Evolutionary conservation across 2,113 vertebrate species (phyloP), one percentile per base, ranked within the genome.

Genomic region (Dascyllus trimaculatus): DNA sequence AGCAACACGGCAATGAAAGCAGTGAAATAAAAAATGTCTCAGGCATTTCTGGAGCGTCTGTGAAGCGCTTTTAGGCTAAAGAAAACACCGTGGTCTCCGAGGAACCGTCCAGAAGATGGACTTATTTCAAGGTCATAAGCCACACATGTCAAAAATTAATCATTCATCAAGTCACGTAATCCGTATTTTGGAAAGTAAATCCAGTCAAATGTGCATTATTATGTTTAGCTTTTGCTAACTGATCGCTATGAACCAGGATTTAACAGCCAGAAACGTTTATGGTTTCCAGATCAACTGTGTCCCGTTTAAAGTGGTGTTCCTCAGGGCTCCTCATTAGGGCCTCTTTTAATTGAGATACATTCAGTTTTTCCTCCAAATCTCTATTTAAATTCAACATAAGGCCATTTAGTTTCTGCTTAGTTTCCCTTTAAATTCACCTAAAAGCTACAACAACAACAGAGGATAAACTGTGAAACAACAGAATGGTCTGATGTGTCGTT

Each of bases 1-100:
- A 85, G 58, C 38, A 48, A 66, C 52, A 29, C 29, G 54, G 46
- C 7, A 38, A 58, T 11, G 35, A 10, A 53, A 65, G 24, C 1
- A 38, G 4, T 26, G 1, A 57, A 62, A 21, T 29, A 9, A n/a
- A 72, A 75, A 70, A 43, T 22, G 26, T 43, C 26, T 74, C 29
- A 22, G 7, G 56, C 29, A 54, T 68, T 61, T 15, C 2, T 40
- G 13, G 38, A 40, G 11, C 38, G 2, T 40, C 11, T 13, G 40
- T 15, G 40, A 13, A 80, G 35, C 45, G 1, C 66, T 60, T 90
- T 84, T 58, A 1, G 35, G 59, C 54, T 79, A 73, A 80, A 81
- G 75, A 75, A 88, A 90, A 88, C 10, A 88, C 32, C 10, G 13
- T 24, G 0, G 14, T 64, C 82, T 62, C 75, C 7, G 2, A 40